Evolutionary conservation across 2,797 vertebrate genomes (phyloP).

Genomic region (Simalia tracyae): DNA sequence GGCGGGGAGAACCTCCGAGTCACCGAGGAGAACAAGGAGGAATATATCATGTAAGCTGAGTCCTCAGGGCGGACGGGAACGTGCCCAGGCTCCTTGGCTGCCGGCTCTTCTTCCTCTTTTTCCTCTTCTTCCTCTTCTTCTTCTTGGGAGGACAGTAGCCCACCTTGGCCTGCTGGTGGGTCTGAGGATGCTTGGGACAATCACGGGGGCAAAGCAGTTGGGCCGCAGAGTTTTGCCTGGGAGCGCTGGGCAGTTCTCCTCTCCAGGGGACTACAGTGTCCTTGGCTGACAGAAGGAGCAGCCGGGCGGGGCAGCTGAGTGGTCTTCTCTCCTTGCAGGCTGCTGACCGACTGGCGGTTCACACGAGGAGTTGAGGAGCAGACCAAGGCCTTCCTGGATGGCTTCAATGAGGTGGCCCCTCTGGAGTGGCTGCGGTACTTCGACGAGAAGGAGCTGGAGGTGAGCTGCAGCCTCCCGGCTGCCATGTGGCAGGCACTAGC

Average conservation of each 20-base stretch:
- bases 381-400: slow-evolving; percentile 95
- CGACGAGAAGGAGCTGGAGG: slow-evolving; percentile 97
- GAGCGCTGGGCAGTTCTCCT: not conserved
- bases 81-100: not conserved
- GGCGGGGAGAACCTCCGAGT: slow-evolving; percentile 92
- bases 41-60: slow-evolving; percentile 88
- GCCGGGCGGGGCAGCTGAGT: not conserved
- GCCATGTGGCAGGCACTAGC: too few species aligned
- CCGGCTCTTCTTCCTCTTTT: not conserved
- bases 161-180: not conserved
- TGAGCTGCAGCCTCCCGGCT: slow-evolving; percentile 58
- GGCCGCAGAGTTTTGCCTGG: not conserved
- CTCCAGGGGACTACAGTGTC: too few species aligned
- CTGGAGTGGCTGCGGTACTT: slow-evolving; percentile 97
- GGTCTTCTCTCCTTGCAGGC: slow-evolving; percentile 67
- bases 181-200: not conserved
- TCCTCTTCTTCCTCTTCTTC: too few species aligned
- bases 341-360: slow-evolving; percentile 96
- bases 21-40: slow-evolving; percentile 95
- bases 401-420: slow-evolving; percentile 95
- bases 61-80: not conserved
- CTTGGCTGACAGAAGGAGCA: too few species aligned
- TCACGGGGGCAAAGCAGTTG: not conserved
- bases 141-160: too few species aligned
- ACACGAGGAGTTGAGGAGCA: slow-evolving; percentile 95